Conservation (phyloP, 2,888 invertebrate species). For the Pachliopta kotzebuea region DNA sequence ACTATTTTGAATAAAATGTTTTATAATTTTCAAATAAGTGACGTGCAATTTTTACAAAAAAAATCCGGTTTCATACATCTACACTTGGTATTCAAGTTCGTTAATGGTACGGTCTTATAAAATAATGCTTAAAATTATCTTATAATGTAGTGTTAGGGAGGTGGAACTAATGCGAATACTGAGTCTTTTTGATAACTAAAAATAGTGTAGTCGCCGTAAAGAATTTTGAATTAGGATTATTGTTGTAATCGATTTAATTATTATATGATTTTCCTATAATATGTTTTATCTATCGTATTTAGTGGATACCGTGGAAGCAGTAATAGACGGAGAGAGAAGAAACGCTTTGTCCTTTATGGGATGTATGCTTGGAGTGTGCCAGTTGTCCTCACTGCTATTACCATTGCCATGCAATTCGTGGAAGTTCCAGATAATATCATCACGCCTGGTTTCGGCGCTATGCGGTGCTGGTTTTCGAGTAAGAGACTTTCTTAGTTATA, state of each 20-base stretch:
- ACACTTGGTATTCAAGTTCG: too few species aligned
- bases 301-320: conserved; percentile 77
- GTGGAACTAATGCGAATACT: too few species aligned
- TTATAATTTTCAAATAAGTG: too few species aligned
- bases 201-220: too few species aligned
- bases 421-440: conserved; percentile 62
- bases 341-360: conserved; percentile 83
- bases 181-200: too few species aligned
- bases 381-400: conserved; percentile 70
- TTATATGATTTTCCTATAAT: neutral
- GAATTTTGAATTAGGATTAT: neutral
- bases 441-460: conserved; percentile 78
- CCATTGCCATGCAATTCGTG: conserved; percentile 77
- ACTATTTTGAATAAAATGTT: too few species aligned
- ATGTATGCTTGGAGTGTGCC: conserved; percentile 86
- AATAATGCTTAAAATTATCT: too few species aligned
- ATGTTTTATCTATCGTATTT: conserved; percentile 26
- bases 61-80: too few species aligned
- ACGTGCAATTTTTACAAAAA: too few species aligned
- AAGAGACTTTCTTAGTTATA: conserved; percentile 36
- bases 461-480: conserved; percentile 83
- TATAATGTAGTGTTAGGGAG: too few species aligned
- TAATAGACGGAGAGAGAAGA: conserved; percentile 73
- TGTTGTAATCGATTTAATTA: conserved; percentile 6
- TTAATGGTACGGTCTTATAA: too few species aligned